These are phyloP conservation scores for Asarcornis scutulata DNA, from an alignment of 2,113 vertebrate species.

Conservation along the genomic window DNA sequence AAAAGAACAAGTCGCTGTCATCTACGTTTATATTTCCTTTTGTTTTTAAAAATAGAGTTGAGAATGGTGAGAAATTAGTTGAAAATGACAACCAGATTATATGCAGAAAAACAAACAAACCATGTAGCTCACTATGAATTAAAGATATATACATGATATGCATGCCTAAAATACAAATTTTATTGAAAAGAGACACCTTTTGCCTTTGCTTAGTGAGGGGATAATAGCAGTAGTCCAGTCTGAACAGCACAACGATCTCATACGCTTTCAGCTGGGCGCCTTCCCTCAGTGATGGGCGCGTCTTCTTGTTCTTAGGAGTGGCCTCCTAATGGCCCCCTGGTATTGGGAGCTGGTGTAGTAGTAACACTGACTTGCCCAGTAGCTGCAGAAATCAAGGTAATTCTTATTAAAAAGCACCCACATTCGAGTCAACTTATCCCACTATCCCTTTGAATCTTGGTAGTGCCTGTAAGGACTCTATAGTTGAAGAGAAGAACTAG, in stretches of 20 bases:
- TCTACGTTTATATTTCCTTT: neutral
- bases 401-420: neutral
- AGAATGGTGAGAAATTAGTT: neutral
- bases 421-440: neutral
- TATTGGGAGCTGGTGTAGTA: neutral
- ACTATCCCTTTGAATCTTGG: neutral
- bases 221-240: neutral
- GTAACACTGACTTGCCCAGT: neutral
- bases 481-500: neutral
- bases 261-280: neutral
- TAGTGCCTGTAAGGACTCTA: fast-evolving
- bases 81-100: neutral
- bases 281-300: neutral
- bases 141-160: neutral
- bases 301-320: neutral
- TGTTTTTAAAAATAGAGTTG: neutral
- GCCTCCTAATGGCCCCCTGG: neutral
- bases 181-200: neutral
- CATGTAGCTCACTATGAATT: neutral
- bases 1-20: neutral
- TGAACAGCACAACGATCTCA: neutral
- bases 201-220: neutral
- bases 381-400: neutral
- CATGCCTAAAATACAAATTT: neutral
- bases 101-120: neutral